Base-by-base conservation (phyloP, 1,140 invertebrate species). In the Homalodisca vitripennis region DNA sequence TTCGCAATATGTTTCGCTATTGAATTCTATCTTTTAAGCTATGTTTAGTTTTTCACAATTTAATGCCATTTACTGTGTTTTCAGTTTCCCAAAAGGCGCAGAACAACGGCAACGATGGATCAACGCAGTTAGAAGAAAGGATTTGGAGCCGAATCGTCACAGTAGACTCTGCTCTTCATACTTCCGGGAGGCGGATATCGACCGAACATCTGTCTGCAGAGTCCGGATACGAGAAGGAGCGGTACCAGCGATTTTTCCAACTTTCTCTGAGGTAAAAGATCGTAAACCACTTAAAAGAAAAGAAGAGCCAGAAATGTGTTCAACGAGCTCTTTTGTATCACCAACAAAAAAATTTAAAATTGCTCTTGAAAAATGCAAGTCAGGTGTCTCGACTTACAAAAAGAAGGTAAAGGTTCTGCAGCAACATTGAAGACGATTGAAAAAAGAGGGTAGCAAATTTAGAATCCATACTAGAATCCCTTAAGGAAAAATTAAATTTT, bases 121-220 rank as follows among this genome's bases (percentile, higher is more conserved):
- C 24, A 53, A 47, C 46, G 67, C 72, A 17, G 51, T 71, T 14
- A 34, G 27, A 26, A 63, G 70, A 34, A 53, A 73, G 31, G 60
- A 60, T 27, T 73, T 66, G 66, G 51, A 22, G 32, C 70, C 67
- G 17, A 66, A 41, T 0, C 41, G 26, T n/a, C 17, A 60, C 29
- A 67, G 62, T 24, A n/a, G 53, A 29, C 26, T 71, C 2, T 73
- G 67, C 66, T 55, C 66, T 31, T n/a, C 26, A 3, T 66, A 73
- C 66, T 73, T 72, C 60, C 24, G 60, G 27, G 65, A 72, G 71
- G 66, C 24, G 20, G 69, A 71, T 53, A 71, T 71, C 48, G 66
- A 71, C 64, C 60, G 65, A 22, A 48, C 69, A 51, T 63, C 69
- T 32, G 53, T 67, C 31, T 20, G 46, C 14, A 41, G 34, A n/a